A percentile compares a stretch with the other conserved stretches of the same genome.
Evolutionary conservation across 2,797 vertebrate genomes (phyloP).

Genomic region (Hozukius guyotensis): DNA sequence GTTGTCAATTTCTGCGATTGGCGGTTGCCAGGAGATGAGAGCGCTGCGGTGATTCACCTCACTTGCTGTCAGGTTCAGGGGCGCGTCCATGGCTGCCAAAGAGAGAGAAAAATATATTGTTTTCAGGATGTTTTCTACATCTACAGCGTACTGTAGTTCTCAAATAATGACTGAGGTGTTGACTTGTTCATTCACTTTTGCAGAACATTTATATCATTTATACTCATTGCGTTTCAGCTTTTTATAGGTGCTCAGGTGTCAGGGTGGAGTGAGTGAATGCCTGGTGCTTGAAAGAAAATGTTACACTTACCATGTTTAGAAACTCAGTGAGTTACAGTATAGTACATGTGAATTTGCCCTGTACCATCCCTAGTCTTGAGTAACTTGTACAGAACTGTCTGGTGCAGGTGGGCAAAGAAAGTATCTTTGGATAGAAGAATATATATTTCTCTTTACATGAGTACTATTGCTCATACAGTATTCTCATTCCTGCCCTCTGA

Average conservation of each 20-base stretch:
- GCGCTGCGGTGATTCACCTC: conserved; percentile 94
- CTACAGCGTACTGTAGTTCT: neutral
- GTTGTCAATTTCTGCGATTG: conserved; percentile 92
- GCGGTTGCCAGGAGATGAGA: conserved; percentile 94
- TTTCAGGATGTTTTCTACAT: neutral
- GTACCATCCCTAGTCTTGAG: neutral
- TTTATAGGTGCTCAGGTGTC: neutral
- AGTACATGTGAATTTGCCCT: neutral
- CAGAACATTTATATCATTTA: neutral
- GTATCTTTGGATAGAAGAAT: neutral
- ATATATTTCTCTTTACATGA: no score
- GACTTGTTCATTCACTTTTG: neutral
- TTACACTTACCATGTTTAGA: neutral
- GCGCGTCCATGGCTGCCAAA: conserved; percentile 91
- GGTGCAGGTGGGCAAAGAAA: neutral
- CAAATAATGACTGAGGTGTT: neutral
- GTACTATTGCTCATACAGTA: no score
- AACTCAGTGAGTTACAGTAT: neutral
- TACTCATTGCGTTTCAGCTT: neutral
- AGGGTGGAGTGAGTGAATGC: neutral
- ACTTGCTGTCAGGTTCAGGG: conserved; percentile 92
- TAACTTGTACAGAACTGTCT: neutral
- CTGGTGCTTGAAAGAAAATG: neutral
- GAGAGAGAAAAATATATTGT: neutral
- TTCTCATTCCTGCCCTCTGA: no score